Evolutionary conservation across 2,113 vertebrate genomes (phyloP), one percentile per base, ranked within the genome.

Genomic region (Sisor rabdophorus): DNA sequence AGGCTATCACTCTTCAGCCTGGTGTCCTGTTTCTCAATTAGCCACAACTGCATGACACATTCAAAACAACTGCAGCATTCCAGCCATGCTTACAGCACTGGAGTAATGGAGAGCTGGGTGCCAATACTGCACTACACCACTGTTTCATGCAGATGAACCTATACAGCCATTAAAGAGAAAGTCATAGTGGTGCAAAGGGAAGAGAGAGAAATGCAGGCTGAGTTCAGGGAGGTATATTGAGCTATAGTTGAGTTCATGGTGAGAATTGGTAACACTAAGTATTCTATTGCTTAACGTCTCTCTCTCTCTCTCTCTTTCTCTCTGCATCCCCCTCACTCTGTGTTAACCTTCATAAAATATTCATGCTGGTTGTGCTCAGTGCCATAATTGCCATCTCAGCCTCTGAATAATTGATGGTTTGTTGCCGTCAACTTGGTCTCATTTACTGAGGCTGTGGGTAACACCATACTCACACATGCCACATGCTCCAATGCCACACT

Each of bases 321-420:
- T 71, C 71, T 72, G 76, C 13, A 54, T 40, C 71, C 26, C 63
- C 28, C 63, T 64, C 47, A 71, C 79, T 79, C 79, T 83, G 77
- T 80, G 78, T 84, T 87, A 83, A 83, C 86, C 84, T 79, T 87
- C 83, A 85, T 86, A 84, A 86, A 86, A 86, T 86, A 85, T 87
- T 85, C 81, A 87, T 85, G 84, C 89, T 94, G 92, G 93, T 95
- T 95, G 94, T 95, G 94, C 94, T 94, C 94, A 92, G 92, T 91
- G 93, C 93, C 94, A 95, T 95, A 95, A 95, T 95, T 95, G 94
- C 94, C 93, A 93, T 95, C 94, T 95, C 93, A 92, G 93, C 91
- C 89, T 91, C 92, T 95, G 94, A 95, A 95, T 95, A 95, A 95
- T 95, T 94, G 93, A 95, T 95, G 91, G 89, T 86, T n/a, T 91